Conservation (phyloP, 2,888 invertebrate species). For the Galerucella calmariensis region DNA sequence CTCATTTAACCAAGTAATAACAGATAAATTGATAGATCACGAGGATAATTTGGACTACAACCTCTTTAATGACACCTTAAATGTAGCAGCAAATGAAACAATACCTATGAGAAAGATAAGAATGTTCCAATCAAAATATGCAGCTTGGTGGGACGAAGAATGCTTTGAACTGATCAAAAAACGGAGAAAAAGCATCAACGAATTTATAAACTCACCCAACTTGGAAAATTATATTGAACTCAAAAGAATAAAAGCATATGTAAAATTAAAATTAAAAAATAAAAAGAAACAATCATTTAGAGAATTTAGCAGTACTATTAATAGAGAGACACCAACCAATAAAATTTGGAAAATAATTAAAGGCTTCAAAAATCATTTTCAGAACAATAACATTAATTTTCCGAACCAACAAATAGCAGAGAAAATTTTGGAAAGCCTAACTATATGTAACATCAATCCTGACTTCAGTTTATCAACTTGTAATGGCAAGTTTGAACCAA, state of each 20-base stretch:
- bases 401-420: slow-evolving; percentile 9
- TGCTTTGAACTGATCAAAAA: slow-evolving; percentile 7
- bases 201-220: neutral
- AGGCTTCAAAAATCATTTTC: slow-evolving; percentile 11
- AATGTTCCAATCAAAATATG: neutral
- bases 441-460: slow-evolving; percentile 11
- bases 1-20: too few relatives aligned
- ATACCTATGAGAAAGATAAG: neutral
- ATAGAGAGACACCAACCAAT: slow-evolving; percentile 11
- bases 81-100: neutral
- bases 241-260: slow-evolving; percentile 15
- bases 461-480: neutral
- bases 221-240: slow-evolving; percentile 16
- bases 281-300: slow-evolving; percentile 19
- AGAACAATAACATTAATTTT: slow-evolving; percentile 1
- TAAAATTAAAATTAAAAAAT: slow-evolving; percentile 22
- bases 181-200: neutral
- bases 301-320: slow-evolving; percentile 8
- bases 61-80: neutral
- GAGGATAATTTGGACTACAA: too few relatives aligned
- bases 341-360: slow-evolving; percentile 25
- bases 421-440: neutral
- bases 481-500: neutral
- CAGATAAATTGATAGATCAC: too few relatives aligned
- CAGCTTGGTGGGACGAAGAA: slow-evolving; percentile 1